Evolutionary conservation across 2,113 vertebrate species (phyloP).

Genomic region (Oenanthe oenanthe): DNA sequence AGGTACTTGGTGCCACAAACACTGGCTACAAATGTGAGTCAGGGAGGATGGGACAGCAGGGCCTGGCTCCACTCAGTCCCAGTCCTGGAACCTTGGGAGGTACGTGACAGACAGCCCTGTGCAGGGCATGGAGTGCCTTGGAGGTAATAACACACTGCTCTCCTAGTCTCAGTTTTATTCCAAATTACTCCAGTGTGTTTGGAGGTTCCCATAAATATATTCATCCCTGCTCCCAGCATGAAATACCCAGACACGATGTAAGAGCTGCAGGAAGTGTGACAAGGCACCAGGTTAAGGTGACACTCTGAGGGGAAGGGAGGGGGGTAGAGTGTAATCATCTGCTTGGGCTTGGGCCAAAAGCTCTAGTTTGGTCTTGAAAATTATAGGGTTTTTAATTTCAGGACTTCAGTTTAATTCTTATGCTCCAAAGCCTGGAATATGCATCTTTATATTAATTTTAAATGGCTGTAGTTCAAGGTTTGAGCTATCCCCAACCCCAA

Average conservation of each 20-base stretch:
- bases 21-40: background rate
- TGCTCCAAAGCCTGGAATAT: background rate
- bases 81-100: background rate
- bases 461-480: background rate
- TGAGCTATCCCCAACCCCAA: background rate
- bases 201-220: background rate
- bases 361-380: background rate
- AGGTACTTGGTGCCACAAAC: background rate
- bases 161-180: background rate
- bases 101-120: background rate
- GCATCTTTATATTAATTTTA: background rate
- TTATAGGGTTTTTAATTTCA: background rate
- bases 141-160: background rate
- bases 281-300: background rate
- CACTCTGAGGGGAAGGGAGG: background rate
- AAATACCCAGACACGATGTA: background rate
- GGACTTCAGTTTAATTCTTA: background rate
- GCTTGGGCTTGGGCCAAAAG: background rate
- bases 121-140: background rate
- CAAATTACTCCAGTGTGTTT: background rate
- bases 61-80: background rate
- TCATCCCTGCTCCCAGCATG: background rate
- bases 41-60: background rate
- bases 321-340: background rate
- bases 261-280: background rate